Evolutionary conservation across 2,797 vertebrate species (phyloP).

Genomic region (Meda fulgida): DNA sequence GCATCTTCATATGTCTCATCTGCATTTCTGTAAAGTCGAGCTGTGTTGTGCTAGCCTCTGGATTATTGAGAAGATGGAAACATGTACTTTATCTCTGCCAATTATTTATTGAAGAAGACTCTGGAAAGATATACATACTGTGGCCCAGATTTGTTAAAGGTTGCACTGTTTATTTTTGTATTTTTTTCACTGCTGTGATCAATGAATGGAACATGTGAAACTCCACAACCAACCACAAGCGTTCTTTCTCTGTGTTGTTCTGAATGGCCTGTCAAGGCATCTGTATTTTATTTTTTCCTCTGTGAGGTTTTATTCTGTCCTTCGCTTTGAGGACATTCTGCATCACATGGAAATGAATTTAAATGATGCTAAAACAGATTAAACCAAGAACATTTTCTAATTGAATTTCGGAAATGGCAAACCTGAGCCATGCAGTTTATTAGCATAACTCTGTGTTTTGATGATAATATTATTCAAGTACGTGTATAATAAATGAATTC

Average conservation of each 20-base stretch:
- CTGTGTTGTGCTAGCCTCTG: neutral
- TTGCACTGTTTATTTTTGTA: neutral
- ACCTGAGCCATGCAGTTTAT: conserved; percentile 24
- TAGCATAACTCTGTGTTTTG: conserved; percentile 48
- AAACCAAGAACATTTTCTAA: conserved; percentile 27
- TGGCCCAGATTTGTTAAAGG: conserved; percentile 2
- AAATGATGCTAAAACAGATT: conserved; percentile 17
- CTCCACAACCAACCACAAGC: neutral
- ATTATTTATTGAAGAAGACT: conserved; percentile 13
- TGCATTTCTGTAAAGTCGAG: neutral
- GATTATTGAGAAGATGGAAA: conserved; percentile 11
- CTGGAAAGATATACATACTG: neutral
- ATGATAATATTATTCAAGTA: conserved; percentile 54
- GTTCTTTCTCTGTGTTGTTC: neutral
- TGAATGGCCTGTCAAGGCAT: neutral
- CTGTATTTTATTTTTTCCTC: neutral
- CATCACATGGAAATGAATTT: conserved; percentile 14
- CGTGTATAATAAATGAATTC: conserved; percentile 39
- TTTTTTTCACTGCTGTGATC: neutral
- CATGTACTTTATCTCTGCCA: neutral
- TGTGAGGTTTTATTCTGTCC: conserved; percentile 13
- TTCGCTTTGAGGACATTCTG: neutral
- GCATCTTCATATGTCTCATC: neutral
- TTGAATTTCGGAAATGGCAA: neutral
- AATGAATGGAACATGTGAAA: neutral